A percentile compares a stretch with the other conserved stretches of the same genome.
phyloP scores from a whole-genome alignment of 1,140 invertebrate species.

The Bombus waltoni region DNA sequence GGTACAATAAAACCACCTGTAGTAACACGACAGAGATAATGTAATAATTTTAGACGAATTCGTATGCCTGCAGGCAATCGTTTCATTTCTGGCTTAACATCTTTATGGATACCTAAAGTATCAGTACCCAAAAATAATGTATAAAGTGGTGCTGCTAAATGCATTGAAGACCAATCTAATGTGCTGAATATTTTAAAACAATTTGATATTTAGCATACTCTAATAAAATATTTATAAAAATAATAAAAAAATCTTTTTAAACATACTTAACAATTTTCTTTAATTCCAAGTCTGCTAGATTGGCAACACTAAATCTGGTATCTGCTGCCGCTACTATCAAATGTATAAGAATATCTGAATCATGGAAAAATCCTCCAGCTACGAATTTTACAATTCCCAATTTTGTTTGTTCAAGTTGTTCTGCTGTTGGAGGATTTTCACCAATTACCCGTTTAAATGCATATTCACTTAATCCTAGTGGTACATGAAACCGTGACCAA shows the following conservation, averaged over 20 bases:
- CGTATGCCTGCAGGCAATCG: constrained; percentile 90
- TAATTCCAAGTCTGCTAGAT: constrained; percentile 89
- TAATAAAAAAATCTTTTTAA: not conserved
- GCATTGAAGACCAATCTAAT: constrained; percentile 89
- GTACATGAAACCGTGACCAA: constrained; percentile 85
- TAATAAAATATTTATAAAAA: constrained; percentile 64
- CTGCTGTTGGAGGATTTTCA: constrained; percentile 89
- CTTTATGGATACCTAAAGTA: constrained; percentile 83
- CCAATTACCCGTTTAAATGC: constrained; percentile 91
- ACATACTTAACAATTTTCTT: constrained; percentile 88
- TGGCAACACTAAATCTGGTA: constrained; percentile 91
- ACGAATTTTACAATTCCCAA: constrained; percentile 93
- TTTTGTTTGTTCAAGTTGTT: constrained; percentile 91
- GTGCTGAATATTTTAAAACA: constrained; percentile 47
- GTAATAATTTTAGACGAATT: constrained; percentile 92
- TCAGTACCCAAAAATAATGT: constrained; percentile 89
- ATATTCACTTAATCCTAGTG: constrained; percentile 91
- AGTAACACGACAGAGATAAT: constrained; percentile 91
- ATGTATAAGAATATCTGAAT: constrained; percentile 89
- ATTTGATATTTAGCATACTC: constrained; percentile 81
- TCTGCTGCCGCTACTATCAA: constrained; percentile 93
- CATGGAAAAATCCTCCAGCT: constrained; percentile 88
- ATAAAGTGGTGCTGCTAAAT: constrained; percentile 89
- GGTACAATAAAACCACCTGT: constrained; percentile 91
- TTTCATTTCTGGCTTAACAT: constrained; percentile 85